Evolutionary conservation across 2,113 vertebrate species (phyloP).

Genomic region (Phaethornis superciliosus): DNA sequence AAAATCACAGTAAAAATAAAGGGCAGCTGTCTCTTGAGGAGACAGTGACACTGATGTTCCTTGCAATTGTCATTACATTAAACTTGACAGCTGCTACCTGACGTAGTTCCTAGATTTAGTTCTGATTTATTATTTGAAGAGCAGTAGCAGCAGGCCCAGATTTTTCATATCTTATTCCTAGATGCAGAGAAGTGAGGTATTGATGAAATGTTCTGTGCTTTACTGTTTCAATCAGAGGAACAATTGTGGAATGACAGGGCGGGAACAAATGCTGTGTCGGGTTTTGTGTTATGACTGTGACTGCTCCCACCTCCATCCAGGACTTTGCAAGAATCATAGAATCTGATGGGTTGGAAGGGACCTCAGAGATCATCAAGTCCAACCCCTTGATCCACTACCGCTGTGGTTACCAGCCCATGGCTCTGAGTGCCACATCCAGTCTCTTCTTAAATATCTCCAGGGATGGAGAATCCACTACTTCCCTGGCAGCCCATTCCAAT

Average conservation of each 20-base stretch:
- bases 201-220: background rate
- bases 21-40: background rate
- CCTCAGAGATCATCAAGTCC: too few relatives aligned
- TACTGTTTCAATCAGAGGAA: background rate
- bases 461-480: too few relatives aligned
- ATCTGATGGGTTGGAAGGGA: too few relatives aligned
- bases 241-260: background rate
- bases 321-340: background rate
- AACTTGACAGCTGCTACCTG: background rate
- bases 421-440: too few relatives aligned
- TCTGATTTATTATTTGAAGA: background rate
- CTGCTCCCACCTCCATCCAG: background rate
- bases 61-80: background rate
- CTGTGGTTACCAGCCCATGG: too few relatives aligned
- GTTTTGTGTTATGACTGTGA: background rate
- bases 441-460: too few relatives aligned
- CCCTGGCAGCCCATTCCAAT: too few relatives aligned
- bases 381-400: too few relatives aligned
- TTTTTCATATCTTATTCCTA: background rate
- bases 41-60: background rate
- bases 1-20: background rate
- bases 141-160: background rate
- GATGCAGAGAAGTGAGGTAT: background rate
- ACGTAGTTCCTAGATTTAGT: background rate
- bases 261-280: rapidly evolving